Base-by-base conservation (phyloP, 2,113 vertebrate species). In the Elachura formosa region DNA sequence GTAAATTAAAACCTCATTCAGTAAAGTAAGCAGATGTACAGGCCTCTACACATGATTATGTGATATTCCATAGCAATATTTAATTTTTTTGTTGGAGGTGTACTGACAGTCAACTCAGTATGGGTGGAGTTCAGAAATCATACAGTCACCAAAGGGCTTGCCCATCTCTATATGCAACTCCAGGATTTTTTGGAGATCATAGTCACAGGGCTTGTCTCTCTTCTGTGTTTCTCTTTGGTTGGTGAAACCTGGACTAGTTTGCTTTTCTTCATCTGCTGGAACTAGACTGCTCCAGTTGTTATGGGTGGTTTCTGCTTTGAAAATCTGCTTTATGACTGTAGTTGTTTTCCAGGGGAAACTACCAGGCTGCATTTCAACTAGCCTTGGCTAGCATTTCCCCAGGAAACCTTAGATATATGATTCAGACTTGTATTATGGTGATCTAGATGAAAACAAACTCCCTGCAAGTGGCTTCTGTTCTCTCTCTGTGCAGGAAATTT, bases 1-100 rank as follows among this genome's bases (percentile, higher is more conserved):
- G 28, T 25, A 34, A 21, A 67, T 54, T 45, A 43, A 36, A 56
- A 52, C 12, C 18, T 86, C 0, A 0, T 0, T 1, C 23, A 28
- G 29, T 49, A 24, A 40, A 0, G 0, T 73, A 49, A 80, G 46
- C 33, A 74, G 36, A 22, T 1, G 2, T 29, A 38, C 5, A 5
- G 59, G 12, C 38, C 28, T 33, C 13, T 75, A 18, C 3, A 4
- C 38, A 10, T 18, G 46, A 52, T 55, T 46, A 22, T 48, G 48
- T 72, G 49, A 43, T 40, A 48, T 13, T 17, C 9, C 18, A 45
- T 3, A 31, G n/a, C 41, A 26, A 48, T 46, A 40, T 12, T 19
- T 73, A 29, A 26, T 58, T 51, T 6, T 15, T 58, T 10, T 63
- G 7, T 61, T 43, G 28, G 25, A 58, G 43, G 11, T 59, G 9